These are phyloP conservation scores for Scartelaos histophorus DNA, from an alignment of 2,113 vertebrate genomes.

Conservation along the genomic window DNA sequence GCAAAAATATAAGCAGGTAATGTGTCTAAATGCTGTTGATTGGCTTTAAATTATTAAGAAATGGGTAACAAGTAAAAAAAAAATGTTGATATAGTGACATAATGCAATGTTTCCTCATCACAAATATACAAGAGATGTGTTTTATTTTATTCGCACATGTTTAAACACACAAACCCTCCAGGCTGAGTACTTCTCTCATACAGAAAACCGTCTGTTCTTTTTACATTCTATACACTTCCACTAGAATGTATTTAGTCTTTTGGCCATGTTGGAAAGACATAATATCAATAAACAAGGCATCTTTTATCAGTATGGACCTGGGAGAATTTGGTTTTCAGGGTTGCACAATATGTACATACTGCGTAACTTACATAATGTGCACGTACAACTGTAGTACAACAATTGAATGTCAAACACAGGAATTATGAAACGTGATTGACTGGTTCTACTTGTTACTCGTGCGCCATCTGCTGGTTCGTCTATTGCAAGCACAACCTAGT, in stretches of 20 bases:
- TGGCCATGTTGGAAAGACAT: too few species aligned
- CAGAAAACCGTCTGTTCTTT: too few species aligned
- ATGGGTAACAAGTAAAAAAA: background rate
- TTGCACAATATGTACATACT: background rate
- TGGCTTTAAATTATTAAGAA: background rate
- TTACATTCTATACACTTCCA: too few species aligned
- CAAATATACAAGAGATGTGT: too few species aligned
- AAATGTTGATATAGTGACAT: too few species aligned
- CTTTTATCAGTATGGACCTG: background rate
- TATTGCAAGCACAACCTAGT: background rate
- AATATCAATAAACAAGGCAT: too few species aligned
- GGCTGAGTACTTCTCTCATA: too few species aligned
- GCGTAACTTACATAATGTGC: background rate
- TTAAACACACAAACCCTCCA: too few species aligned
- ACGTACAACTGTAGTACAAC: too few species aligned
- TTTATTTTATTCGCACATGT: too few species aligned
- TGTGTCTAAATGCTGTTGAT: background rate
- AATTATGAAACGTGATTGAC: background rate
- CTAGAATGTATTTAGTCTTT: too few species aligned
- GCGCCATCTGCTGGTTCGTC: constrained; percentile 67
- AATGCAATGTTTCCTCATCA: too few species aligned
- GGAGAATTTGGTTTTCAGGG: background rate
- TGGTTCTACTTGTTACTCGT: constrained; percentile 19
- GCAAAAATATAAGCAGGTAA: background rate
- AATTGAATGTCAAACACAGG: background rate